Base-by-base conservation (phyloP, 2,888 invertebrate species). In the Caenorhabditis imperialis region DNA sequence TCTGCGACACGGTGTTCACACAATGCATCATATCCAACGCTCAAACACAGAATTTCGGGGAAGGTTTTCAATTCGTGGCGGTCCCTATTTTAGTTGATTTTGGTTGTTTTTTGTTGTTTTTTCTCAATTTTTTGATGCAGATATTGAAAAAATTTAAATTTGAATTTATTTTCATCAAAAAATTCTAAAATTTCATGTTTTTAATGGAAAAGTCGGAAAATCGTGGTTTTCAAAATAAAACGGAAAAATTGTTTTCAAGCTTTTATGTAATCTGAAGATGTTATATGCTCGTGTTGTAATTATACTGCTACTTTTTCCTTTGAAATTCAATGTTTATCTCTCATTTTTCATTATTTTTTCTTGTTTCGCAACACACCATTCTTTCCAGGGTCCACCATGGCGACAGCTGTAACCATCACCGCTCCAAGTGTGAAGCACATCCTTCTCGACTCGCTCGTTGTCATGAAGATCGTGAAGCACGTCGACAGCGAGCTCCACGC, bases 401-500 rank as follows among this genome's bases (percentile, higher is more conserved):
- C 71, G 42, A 42, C 50, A 0, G 54, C 75, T 12, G 74, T 70
- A 12, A 70, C 79, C n/a, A 53, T 79, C 14, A 69, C 79, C 7
- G 74, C 79, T 7, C 84, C 84, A 12, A 81, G 74, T 33, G 81
- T 84, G 45, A 81, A 78, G 40, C 75, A 75, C 53, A 81, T 84
- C 55, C 84, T 86, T 60, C 70, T 87, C 45, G 87, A 87, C 69
- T 81, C 83, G 22, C 74, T 87, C 47, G 87, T 86, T 37, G 77
- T 83, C 14, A 83, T 83, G 82, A 83, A 83, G 76, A 86, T 88
- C 44, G 86, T 88, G 53, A 88, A 88, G 70, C 88, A 88, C 63
- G 86, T 86, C 16, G 88, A 88, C 72, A 83, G 82, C 45, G 88
- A 88, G 57, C 79, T 88, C 40, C 83, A 88, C 53, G 81, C 87